These are phyloP conservation scores for Tyria jacobaeae DNA, from an alignment of 2,888 invertebrate genomes.

Conservation along the genomic window DNA sequence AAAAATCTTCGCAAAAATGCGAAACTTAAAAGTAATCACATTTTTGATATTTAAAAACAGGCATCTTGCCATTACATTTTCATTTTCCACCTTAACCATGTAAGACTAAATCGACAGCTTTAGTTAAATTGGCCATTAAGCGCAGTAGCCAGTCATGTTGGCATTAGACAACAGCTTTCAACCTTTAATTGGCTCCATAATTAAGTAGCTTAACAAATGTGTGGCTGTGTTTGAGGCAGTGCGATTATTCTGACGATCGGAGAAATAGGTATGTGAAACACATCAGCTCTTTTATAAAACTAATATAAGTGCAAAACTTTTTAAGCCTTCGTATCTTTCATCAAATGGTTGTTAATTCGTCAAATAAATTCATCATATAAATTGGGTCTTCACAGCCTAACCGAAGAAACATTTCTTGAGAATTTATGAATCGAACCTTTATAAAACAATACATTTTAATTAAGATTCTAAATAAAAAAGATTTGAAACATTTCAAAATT, in stretches of 20 bases:
- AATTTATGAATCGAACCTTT: too few relatives aligned
- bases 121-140: constrained; percentile 37
- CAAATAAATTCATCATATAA: too few relatives aligned
- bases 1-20: background rate
- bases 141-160: constrained; percentile 50
- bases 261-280: constrained; percentile 16
- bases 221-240: constrained; percentile 41
- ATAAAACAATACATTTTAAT: too few relatives aligned
- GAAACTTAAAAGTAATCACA: background rate
- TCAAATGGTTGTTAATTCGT: background rate
- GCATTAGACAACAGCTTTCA: constrained; percentile 56
- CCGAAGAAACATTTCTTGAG: too few relatives aligned
- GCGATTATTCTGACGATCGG: constrained; percentile 21
- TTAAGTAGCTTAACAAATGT: constrained; percentile 64
- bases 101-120: constrained; percentile 8
- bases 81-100: constrained; percentile 3
- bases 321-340: background rate
- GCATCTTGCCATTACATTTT: background rate
- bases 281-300: background rate
- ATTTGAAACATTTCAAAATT: too few relatives aligned
- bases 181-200: constrained; percentile 70
- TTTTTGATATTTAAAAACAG: background rate
- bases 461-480: too few relatives aligned
- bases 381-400: too few relatives aligned
- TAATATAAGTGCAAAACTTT: background rate